Evolutionary conservation across 2,113 vertebrate genomes (phyloP).

Genomic region (Mus spicilegus): DNA sequence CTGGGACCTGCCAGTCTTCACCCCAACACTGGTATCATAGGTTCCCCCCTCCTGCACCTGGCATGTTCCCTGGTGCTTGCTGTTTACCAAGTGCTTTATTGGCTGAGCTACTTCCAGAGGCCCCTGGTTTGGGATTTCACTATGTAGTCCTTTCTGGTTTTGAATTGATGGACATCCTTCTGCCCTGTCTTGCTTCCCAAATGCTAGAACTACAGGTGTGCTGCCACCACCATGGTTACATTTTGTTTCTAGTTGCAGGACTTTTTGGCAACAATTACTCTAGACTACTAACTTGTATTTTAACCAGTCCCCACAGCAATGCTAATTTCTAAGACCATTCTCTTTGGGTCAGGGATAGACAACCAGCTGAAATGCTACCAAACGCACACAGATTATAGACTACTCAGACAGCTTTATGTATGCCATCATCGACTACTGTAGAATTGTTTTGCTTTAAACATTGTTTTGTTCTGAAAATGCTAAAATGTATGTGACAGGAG

Average conservation of each 20-base stretch:
- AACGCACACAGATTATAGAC: background rate
- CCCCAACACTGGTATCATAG: background rate
- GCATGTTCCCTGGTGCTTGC: fast-evolving
- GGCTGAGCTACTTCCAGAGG: too few relatives aligned
- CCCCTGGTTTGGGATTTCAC: background rate
- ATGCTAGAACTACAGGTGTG: too few relatives aligned
- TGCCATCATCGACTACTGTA: background rate
- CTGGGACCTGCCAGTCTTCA: background rate
- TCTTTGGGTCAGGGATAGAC: background rate
- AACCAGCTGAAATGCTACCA: background rate
- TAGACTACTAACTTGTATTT: background rate
- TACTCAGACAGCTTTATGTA: background rate
- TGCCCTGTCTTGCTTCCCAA: background rate
- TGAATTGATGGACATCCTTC: background rate
- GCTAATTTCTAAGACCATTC: background rate
- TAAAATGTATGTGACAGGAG: background rate
- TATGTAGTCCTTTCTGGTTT: background rate
- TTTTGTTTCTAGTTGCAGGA: background rate
- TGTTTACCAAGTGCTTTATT: background rate
- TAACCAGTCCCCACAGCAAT: background rate
- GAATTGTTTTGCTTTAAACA: slow-evolving; percentile 7
- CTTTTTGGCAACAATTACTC: background rate
- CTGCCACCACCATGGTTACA: background rate
- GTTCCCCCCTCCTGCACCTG: background rate
- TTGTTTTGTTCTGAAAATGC: background rate